Evolutionary conservation across 2,113 vertebrate species (phyloP), one percentile per base, ranked within the genome.

Genomic region (Phalacrocorax aristotelis): DNA sequence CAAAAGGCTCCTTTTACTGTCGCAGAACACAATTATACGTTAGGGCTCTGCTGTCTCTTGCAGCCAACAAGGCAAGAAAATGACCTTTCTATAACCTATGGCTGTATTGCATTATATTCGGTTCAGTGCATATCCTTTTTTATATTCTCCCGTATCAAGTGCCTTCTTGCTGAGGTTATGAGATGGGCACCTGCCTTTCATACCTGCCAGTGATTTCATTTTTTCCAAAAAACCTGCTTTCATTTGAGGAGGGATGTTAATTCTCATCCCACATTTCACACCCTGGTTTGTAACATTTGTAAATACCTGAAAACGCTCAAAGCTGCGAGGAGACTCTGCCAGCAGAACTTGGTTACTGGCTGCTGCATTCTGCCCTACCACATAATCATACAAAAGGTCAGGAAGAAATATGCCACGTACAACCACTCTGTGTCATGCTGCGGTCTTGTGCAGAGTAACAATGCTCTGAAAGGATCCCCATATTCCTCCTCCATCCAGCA

Each of bases 41-140:
- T 89, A 89, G 95, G 90, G 69, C 55, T 94, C 75, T 68, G 71
- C 90, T 78, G 72, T 62, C 87, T 87, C 65, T 91, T 95, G 86
- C 65, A 97, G 83, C 38, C 95, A 97, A 97, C 62, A 92, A 89
- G 94, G 83, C 93, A 96, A 95, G 86, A 93, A 90, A 93, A 92
- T 80, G 81, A 93, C 93, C 96, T 94, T 97, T 83, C 91, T 93
- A 91, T 95, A 92, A 96, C 93, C 95, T 94, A 62, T 51, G 90
- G 66, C 68, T 86, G 79, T 94, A 94, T 71, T 94, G 38, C 79
- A 94, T 96, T 93, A 76, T 74, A 48, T 60, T 77, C 21, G 29
- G 90, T 95, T 91, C 95, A 93, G 75, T 42, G 71, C 26, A 65
- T 52, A 72, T 61, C 65, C 61, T 55, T 72, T 84, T 85, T 89